Evolutionary conservation across 2,797 vertebrate species (phyloP), one percentile per base, ranked within the genome.

Genomic region (Xenopus petersii): DNA sequence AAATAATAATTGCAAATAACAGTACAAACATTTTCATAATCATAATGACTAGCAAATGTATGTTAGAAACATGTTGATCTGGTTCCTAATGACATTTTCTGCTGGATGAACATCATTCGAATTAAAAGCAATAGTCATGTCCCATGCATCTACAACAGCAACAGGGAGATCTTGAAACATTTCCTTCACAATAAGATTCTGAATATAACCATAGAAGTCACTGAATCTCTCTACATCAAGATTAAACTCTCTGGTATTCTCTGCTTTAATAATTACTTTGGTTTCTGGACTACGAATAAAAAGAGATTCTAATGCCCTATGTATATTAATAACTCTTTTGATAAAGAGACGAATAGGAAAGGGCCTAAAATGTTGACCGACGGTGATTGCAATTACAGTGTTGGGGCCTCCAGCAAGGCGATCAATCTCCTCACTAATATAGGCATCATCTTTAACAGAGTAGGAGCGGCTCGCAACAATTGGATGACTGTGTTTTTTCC

Each of bases 291-390:
- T 87, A 64, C 84, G 81, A 17, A 82, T 58, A 26, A 85, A 77
- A 30, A 82, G 84, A 16, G 5, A 48, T 49, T 77, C 58, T 55
- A 86, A 9, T n/a, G 84, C 82, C 17, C n/a, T 71, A 15, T 60
- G 75, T 9, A 86, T 4, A n/a, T 42, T 81, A 47, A 87, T 56
- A 54, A 49, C 13, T 26, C 81, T 80, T 71, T 24, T 67, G 21
- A 86, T 79, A 16, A 87, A 87, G 60, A 88, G 15, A 0, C 81
- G 55, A n/a, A 80, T 68, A n/a, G 86, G 85, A 26, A 83, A 87
- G 17, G 81, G 73, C 48, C 84, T 81, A 74, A 89, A 88, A 64
- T 87, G 81, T 65, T 87, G 85, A 5, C 86, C 87, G 56, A 86
- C 55, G 67, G 80, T 82, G 70, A 84, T 81, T 10, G 80, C 81